A percentile compares a stretch with the other conserved stretches of the same genome.
Evolutionary conservation across 2,888 invertebrate genomes (phyloP).

Genomic region (Emmelina monodactyla): DNA sequence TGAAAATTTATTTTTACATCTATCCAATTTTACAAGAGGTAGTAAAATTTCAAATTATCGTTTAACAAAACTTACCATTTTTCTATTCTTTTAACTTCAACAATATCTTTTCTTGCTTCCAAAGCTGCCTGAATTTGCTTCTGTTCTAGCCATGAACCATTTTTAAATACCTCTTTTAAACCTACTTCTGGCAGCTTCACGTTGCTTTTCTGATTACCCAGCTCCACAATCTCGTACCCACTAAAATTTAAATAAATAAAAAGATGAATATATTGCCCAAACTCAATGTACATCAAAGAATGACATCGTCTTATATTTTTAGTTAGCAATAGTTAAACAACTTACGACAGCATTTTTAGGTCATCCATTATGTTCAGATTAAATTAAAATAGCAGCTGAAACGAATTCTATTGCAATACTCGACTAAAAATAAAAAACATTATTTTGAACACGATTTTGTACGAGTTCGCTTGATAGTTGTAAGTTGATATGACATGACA

Average conservation of each 20-base stretch:
- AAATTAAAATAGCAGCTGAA: no score
- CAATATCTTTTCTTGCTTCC: slow-evolving; percentile 54
- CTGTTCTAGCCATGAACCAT: slow-evolving; percentile 65
- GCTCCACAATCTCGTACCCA: slow-evolving; percentile 39
- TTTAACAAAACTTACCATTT: slow-evolving; percentile 38
- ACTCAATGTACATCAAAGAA: no score
- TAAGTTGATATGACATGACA: no score
- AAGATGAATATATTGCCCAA: slow-evolving; percentile 3
- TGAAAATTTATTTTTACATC: no score
- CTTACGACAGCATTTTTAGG: slow-evolving; percentile 32
- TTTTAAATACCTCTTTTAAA: slow-evolving; percentile 59
- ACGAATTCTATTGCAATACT: no score
- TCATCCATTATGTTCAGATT: slow-evolving; percentile 24
- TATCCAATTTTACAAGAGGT: no score
- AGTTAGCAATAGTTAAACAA: slow-evolving; percentile 7
- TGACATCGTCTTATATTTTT: no score
- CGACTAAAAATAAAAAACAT: no score
- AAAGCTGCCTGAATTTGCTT: slow-evolving; percentile 66
- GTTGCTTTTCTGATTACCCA: slow-evolving; percentile 46
- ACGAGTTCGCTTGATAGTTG: no score
- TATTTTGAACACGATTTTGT: no score
- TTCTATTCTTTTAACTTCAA: slow-evolving; percentile 66
- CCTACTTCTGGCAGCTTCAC: slow-evolving; percentile 58
- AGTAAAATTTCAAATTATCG: not conserved
- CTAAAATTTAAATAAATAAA: slow-evolving; percentile 23